Evolutionary conservation across 1,140 invertebrate genomes (phyloP), one percentile per base, ranked within the genome.

Genomic region (Microplitis demolitor): DNA sequence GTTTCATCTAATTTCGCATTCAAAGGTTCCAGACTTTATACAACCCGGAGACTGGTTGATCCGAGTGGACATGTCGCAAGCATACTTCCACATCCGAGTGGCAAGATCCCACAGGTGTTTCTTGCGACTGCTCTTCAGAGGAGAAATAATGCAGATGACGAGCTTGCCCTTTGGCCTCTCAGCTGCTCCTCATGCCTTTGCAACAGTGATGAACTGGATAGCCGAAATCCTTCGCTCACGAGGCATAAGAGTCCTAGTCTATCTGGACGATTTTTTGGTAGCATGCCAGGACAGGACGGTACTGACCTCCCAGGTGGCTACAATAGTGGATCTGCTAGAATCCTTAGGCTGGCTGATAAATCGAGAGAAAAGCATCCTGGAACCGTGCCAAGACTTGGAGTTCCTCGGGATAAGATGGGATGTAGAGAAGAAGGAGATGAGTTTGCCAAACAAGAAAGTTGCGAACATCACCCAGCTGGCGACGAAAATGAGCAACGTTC

Each of bases 151-250:
- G 2, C 74, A 80, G 74, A 77, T 77, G 69, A 77, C 74, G 31
- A 51, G 74, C 74, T 78, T 80, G 50, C 74, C 75, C 72, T 84
- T 76, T 45, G 76, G 73, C 16, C 78, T 84, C 50, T 78, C 80
- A 68, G 81, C 82, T 62, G 82, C 82, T 61, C 80, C 81, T 39
- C 74, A 76, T 39, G 82, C 68, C 6, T 85, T 83, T 62, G 74
- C 80, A 37, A 73, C 74, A 3, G n/a, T 84, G 45, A 78, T 80
- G 34, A 84, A 85, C 53, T 84, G 80, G 81, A 60, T 84, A 24
- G 80, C 79, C n/a, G 76, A 81, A 34, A 77, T 71, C 66, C 75
- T 80, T 66, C 73, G 76, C 9, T 69, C 63, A 33, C 66, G 50
- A 54, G 73, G 74, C 33, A 72, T 76, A 68, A 78, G 73, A 67